These are phyloP conservation scores for Lagodon rhomboides DNA, from an alignment of 2,797 vertebrate species.

Conservation along the genomic window DNA sequence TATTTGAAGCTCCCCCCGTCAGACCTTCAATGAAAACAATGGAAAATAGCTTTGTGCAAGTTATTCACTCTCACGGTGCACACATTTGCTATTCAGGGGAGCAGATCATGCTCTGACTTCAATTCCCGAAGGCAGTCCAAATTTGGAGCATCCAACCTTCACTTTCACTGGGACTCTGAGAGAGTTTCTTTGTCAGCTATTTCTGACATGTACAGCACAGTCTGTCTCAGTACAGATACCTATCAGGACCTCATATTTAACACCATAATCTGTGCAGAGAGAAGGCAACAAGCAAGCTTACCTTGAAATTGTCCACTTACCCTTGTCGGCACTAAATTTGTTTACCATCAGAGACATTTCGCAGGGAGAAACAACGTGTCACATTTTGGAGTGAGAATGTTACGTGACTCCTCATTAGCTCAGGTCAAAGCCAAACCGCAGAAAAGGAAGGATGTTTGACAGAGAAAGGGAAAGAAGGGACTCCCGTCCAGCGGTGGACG, in stretches of 20 bases:
- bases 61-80: background rate
- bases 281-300: constrained; percentile 36
- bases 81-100: constrained; percentile 8
- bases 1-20: constrained; percentile 23
- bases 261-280: constrained; percentile 12
- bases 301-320: constrained; percentile 67
- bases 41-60: constrained; percentile 18
- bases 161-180: background rate
- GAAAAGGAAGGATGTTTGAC: constrained; percentile 1
- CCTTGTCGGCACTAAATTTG: constrained; percentile 52
- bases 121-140: background rate
- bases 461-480: constrained; percentile 8
- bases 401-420: background rate
- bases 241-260: background rate
- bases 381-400: background rate
- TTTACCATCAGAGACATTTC: constrained; percentile 50
- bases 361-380: constrained; percentile 37
- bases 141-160: constrained; percentile 10
- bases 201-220: background rate
- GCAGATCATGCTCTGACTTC: constrained; percentile 13
- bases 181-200: constrained; percentile 16
- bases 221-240: background rate
- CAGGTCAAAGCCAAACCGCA: constrained; percentile 11
- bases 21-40: constrained; percentile 17
- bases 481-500: constrained; percentile 41